A percentile compares a stretch with the other conserved stretches of the same genome.
These are phyloP conservation scores for Kudoa iwatai DNA, from an alignment of 30 jellyfish, hydroid and myxozoan genomes.

Conservation along the genomic window DNA sequence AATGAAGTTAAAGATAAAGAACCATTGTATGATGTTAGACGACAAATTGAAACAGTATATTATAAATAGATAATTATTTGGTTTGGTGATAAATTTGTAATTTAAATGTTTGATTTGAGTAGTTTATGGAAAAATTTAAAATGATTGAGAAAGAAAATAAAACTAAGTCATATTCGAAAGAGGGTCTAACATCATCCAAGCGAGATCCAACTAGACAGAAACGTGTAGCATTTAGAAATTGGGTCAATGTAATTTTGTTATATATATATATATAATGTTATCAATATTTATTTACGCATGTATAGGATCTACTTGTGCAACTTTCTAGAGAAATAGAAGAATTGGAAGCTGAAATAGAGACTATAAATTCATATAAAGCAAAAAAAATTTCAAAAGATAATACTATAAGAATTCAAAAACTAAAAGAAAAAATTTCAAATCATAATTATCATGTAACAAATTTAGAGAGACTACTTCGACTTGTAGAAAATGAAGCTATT, in stretches of 20 bases:
- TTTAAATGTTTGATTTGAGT: background rate
- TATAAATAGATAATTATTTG: too few species aligned
- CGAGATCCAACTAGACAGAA: constrained; percentile 53
- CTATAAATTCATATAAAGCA: constrained; percentile 8
- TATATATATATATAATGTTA: too few species aligned
- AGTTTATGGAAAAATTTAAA: constrained; percentile 80
- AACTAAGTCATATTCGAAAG: constrained; percentile 69
- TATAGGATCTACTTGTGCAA: background rate
- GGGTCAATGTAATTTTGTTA: constrained; percentile 24
- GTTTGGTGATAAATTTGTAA: too few species aligned
- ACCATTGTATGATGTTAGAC: constrained; percentile 19
- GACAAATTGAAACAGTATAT: constrained; percentile 35
- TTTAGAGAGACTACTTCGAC: too few species aligned
- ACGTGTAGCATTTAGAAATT: constrained; percentile 36
- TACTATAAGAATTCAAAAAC: constrained; percentile 15
- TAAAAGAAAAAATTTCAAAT: constrained; percentile 18
- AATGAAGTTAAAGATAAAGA: constrained; percentile 52
- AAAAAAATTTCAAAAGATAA: constrained; percentile 7
- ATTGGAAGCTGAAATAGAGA: constrained; percentile 40
- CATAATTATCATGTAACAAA: constrained; percentile 33
- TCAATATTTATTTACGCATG: background rate
- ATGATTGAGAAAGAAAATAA: constrained; percentile 66
- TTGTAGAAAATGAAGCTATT: too few species aligned
- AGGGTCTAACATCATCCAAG: constrained; percentile 41
- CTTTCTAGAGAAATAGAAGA: constrained; percentile 20